Base-by-base conservation (phyloP, 2,113 vertebrate genomes). In the Mugil cephalus region DNA sequence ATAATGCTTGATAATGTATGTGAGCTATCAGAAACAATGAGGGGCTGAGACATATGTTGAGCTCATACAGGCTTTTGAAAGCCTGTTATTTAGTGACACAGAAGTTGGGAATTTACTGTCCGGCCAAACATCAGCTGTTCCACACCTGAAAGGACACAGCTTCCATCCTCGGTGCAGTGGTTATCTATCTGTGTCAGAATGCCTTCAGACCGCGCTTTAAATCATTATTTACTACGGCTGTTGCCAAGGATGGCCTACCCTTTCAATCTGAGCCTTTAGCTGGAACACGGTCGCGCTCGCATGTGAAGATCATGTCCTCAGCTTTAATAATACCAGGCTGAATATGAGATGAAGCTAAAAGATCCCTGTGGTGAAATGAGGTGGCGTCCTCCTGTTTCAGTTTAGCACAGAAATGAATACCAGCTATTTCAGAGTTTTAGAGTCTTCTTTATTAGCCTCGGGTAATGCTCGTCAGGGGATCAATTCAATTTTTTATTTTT, bases 351-450 rank as follows among this genome's bases (percentile, higher is more conserved):
- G 17, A 19, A 34, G 24, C 18, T 14, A 34, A 11, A 69, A 50
- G n/a, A 40, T 10, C 8, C 15, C 8, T 42, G 19, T 30, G 53
- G 68, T 34, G 59, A 74, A 35, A 53, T 47, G 14, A 59, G 38
- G 47, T 52, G 0, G 53, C 17, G 55, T 55, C 48, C 10, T 53
- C 30, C 43, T 4, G 55, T 52, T 78, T 68, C 58, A 51, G 50
- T 70, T 69, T 61, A 55, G 46, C 51, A 6, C 21, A 60, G 47
- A 65, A 69, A 65, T 75, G 21, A 69, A 73, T 43, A 68, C 18
- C 34, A 39, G 53, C 39, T 70, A 71, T 76, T 65, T 43, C 47
- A 78, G 77, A 70, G 61, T 60, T 69, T 53, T 45, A 55, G 35
- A 21, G 10, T 56, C n/a, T 18, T 51, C 52, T 70, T 74, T 59